These are phyloP conservation scores for Cerastis leucographa DNA, from an alignment of 2,888 invertebrate species.

Conservation along the genomic window DNA sequence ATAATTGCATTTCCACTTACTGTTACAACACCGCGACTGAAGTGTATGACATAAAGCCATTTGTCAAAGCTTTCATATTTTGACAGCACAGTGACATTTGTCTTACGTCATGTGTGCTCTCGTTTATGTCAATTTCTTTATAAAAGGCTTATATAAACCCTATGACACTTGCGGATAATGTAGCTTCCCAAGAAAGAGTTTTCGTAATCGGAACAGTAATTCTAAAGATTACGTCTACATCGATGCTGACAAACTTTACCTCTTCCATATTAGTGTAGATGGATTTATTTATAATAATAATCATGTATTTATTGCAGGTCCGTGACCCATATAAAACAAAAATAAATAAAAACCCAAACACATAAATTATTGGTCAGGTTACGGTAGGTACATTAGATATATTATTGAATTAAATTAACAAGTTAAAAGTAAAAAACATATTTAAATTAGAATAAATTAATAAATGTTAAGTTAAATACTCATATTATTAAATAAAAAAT, in stretches of 20 bases:
- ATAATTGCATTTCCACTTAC: conserved; percentile 42
- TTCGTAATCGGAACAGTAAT: not conserved
- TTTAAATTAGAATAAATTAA: too few species aligned
- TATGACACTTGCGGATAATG: not conserved
- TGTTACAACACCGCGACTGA: conserved; percentile 20
- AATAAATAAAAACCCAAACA: too few species aligned
- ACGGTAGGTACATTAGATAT: too few species aligned
- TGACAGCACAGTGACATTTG: not conserved
- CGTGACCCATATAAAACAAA: too few species aligned
- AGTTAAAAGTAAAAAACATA: too few species aligned
- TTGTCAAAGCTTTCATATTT: conserved; percentile 9
- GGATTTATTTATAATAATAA: too few species aligned
- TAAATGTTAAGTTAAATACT: too few species aligned
- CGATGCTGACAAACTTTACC: not conserved
- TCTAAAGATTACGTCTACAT: not conserved
- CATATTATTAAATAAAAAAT: too few species aligned
- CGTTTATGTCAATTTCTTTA: not conserved
- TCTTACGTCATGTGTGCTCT: not conserved
- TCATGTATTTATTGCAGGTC: too few species aligned
- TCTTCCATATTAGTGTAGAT: not conserved
- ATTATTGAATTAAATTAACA: too few species aligned
- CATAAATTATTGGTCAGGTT: too few species aligned
- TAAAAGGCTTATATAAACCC: not conserved
- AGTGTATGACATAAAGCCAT: not conserved
- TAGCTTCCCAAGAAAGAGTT: not conserved